Evolutionary conservation across 2,113 vertebrate genomes (phyloP), one percentile per base, ranked within the genome.

Genomic region (Scartelaos histophorus): DNA sequence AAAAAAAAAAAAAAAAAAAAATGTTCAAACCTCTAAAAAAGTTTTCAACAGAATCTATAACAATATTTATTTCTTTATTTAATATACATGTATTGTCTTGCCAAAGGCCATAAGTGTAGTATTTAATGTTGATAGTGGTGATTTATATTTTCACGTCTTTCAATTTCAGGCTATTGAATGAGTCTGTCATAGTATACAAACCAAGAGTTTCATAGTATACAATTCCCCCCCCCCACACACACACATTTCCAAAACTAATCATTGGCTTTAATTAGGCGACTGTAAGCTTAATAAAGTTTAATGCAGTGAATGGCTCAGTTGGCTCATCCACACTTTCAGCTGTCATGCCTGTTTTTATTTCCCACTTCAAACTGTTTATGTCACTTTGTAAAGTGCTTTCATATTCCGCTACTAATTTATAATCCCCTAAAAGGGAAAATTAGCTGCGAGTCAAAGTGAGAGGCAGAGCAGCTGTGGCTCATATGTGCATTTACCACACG

Each of bases 321-420:
- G 67, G 64, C 74, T 70, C 15, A 13, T 62, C 19, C 47, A 72
- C 66, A 65, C 72, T 71, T 70, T 75, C 62, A 49, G 74, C 76
- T 73, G 76, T 73, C 80, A 67, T 69, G 69, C 4, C 7, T 65
- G 73, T n/a, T 43, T 82, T 80, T 82, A 75, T 84, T 57, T 77
- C 46, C 65, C 43, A 60, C 56, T 77, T 83, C 70, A 84, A 78
- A 82, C 74, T 71, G 72, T 82, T 83, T 72, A 74, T 74, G 71
- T 82, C 58, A 73, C 82, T 66, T 80, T 60, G 83, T 38, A 67
- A 46, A 71, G 53, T 65, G 74, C 53, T 68, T 72, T 78, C 64
- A 54, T 72, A 58, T 78, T 82, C 35, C 51, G 54, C 51, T 75
- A 49, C 71, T 69, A 60, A 81, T 81, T 78, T 69, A 82, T 53